Evolutionary conservation across 2,797 vertebrate species (phyloP).

Genomic region (Typhlichthys subterraneus): DNA sequence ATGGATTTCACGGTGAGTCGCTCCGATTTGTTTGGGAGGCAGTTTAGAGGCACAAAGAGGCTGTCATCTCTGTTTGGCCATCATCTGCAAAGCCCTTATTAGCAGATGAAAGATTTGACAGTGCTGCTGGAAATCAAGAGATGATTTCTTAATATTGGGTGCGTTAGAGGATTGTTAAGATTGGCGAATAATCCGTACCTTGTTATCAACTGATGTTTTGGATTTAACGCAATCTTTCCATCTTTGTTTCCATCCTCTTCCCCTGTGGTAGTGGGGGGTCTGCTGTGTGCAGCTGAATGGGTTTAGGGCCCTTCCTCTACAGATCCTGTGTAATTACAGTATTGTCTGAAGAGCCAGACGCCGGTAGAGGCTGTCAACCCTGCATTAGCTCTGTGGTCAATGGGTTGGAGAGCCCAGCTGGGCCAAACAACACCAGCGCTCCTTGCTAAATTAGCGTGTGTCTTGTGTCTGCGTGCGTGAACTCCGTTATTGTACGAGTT

Average conservation of each 20-base stretch:
- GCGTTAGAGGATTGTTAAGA: conserved; percentile 25
- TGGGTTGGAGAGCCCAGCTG: too few species aligned
- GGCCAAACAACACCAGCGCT: too few species aligned
- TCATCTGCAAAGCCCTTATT: conserved; percentile 54
- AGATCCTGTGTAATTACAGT: conserved; percentile 65
- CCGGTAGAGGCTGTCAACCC: conserved; percentile 39
- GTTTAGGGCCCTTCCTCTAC: conserved; percentile 34
- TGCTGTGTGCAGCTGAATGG: conserved; percentile 34
- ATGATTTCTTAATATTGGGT: conserved; percentile 40
- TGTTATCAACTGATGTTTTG: background rate
- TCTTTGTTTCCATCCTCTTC: background rate
- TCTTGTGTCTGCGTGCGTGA: too few species aligned
- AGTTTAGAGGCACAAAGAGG: conserved; percentile 57
- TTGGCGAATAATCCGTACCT: conserved; percentile 12
- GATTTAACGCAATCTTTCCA: background rate
- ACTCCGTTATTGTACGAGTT: too few species aligned
- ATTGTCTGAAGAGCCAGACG: conserved; percentile 69
- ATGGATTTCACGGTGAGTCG: conserved; percentile 58
- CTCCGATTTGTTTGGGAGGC: conserved; percentile 59
- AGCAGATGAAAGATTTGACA: conserved; percentile 61
- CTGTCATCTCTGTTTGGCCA: conserved; percentile 69
- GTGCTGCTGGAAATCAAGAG: conserved; percentile 39
- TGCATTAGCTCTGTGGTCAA: conserved; percentile 17
- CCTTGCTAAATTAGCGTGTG: too few species aligned
- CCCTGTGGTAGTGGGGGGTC: conserved; percentile 1